phyloP scores from a whole-genome alignment of 2,888 invertebrate species.

The Platypus cylindrus region DNA sequence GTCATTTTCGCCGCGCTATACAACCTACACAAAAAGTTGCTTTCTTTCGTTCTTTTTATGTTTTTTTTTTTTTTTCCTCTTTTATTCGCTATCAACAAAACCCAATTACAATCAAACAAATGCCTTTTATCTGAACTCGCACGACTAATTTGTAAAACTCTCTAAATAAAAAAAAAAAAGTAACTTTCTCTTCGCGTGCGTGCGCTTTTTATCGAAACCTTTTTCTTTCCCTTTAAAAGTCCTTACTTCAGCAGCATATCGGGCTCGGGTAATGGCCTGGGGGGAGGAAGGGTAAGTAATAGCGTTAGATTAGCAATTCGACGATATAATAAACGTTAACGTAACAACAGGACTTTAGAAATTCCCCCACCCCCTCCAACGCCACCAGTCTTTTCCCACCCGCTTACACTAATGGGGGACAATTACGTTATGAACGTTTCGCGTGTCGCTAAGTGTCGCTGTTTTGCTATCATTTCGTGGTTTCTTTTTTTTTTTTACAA shows the following conservation, averaged over 20 bases:
- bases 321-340: slow-evolving; percentile 23
- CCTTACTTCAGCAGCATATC: too few species aligned
- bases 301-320: slow-evolving; percentile 29
- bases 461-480: slow-evolving; percentile 26
- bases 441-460: slow-evolving; percentile 28
- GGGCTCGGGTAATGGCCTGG: too few species aligned
- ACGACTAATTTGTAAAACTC: slow-evolving; percentile 12
- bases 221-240: too few species aligned
- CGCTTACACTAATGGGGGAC: slow-evolving; percentile 24
- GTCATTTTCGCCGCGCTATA: too few species aligned
- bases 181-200: slow-evolving; percentile 12
- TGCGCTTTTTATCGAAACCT: slow-evolving; percentile 12
- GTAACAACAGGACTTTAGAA: slow-evolving; percentile 17
- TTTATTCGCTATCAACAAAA: not conserved
- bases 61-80: too few species aligned
- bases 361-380: slow-evolving; percentile 3
- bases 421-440: slow-evolving; percentile 32
- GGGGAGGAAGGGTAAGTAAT: slow-evolving; percentile 19
- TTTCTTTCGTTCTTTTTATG: too few species aligned
- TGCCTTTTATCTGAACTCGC: slow-evolving; percentile 6
- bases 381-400: too few species aligned
- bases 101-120: slow-evolving; percentile 6
- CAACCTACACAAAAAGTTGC: too few species aligned
- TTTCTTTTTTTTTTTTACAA: slow-evolving; percentile 13
- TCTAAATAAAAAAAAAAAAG: slow-evolving; percentile 7